Base-by-base conservation (phyloP, 2,888 invertebrate species). In the Deilephila porcellus region DNA sequence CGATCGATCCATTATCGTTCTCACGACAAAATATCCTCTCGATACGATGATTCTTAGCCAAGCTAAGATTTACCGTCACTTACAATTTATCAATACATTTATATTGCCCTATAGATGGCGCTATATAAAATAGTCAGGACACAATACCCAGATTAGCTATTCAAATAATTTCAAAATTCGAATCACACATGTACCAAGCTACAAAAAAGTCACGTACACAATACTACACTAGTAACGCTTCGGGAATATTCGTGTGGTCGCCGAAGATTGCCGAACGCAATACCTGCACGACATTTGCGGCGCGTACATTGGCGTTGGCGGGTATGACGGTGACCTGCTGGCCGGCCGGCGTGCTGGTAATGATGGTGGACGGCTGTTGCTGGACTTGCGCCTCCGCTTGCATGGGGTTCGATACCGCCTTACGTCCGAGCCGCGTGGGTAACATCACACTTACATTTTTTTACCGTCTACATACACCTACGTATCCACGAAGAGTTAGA, bases 261-360 rank as follows among this genome's bases (percentile, higher is more conserved):
- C 77, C 84, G 86, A 86, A 85, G 81, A 84, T 83, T 79, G 77
- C 83, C 81, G 83, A 84, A 80, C 80, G 79, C 74, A 78, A 80
- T 92, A 92, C 92, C 93, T 92, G 93, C 70, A 92, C 89, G 75
- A 91, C 81, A 81, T 91, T 91, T 73, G 86, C 83, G 73, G 86
- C 80, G 77, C 92, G 86, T 83, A 94, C 91, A 88, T 95, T 95
- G 80, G 72, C 95, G 74, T 77, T 81, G 72, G 86, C 86, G 95
- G 98, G 98, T 85, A 98, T 98, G 72, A 98, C 97, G 6, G 98
- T 98, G 80, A 98, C 96, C 86, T 98, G 98, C 85, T 98, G 98
- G 0, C 97, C 97, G 83, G 96, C 96, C 2, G 97, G 96, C 75
- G 97, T 96, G 78, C 96, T 97, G 74, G 97, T 96, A 17, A 97